phyloP scores from a whole-genome alignment of 2,888 invertebrate genomes.

The Andrena fulva region DNA sequence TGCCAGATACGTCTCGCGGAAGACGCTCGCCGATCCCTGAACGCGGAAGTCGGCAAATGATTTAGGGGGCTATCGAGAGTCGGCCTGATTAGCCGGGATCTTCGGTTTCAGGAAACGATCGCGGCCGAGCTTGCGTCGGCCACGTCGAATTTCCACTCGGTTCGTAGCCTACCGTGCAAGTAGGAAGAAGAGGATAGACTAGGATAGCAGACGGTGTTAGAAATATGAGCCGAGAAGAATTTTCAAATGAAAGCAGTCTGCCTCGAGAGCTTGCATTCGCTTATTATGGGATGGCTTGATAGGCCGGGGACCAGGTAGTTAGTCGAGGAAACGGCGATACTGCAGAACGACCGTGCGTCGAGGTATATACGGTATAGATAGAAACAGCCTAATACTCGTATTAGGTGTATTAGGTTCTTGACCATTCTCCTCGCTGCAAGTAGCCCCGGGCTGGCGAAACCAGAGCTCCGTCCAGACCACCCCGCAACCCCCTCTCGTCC shows the following conservation, averaged over 20 bases:
- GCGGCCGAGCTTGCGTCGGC: neutral
- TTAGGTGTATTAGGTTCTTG: constrained; percentile 75
- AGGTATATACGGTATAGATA: constrained; percentile 54
- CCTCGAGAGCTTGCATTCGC: too few species aligned
- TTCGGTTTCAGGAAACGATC: constrained; percentile 28
- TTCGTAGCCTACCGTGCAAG: neutral
- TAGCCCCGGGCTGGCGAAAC: constrained; percentile 77
- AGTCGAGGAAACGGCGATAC: neutral
- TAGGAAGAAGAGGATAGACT: too few species aligned
- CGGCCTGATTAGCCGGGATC: constrained; percentile 34
- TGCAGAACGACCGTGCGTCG: constrained; percentile 20
- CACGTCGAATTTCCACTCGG: neutral
- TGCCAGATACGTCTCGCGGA: constrained; percentile 31
- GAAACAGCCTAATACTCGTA: constrained; percentile 66
- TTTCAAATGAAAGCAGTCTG: too few species aligned
- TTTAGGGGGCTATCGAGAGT: constrained; percentile 21
- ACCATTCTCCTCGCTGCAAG: constrained; percentile 69
- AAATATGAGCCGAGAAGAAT: too few species aligned
- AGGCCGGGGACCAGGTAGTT: neutral
- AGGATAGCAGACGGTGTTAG: too few species aligned
- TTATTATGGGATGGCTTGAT: neutral
- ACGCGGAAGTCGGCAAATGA: constrained; percentile 45
- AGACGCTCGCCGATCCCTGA: constrained; percentile 38
- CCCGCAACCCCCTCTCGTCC: constrained; percentile 35
- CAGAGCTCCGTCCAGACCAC: constrained; percentile 72